These are phyloP conservation scores for Pedicia rivosa DNA, from an alignment of 2,888 invertebrate genomes.

Conservation along the genomic window DNA sequence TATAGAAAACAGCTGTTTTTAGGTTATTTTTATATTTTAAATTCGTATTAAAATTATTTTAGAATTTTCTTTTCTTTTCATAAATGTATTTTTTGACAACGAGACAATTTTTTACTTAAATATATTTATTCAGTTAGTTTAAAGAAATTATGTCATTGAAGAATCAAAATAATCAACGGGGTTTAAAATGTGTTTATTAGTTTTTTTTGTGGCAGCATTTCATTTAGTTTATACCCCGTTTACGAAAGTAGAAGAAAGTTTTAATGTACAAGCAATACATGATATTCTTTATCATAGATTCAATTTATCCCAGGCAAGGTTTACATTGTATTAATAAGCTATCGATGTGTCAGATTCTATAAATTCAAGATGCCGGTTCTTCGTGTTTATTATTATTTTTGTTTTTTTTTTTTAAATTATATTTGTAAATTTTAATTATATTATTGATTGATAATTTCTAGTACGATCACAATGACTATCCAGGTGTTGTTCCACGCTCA, in stretches of 20 bases:
- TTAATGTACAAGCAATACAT: constrained; percentile 96
- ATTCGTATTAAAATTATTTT: background rate
- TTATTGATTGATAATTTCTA: no score
- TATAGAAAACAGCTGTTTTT: background rate
- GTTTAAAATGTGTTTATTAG: constrained; percentile 49
- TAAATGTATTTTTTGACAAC: background rate
- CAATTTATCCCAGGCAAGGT: constrained; percentile 65
- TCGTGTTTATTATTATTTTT: no score
- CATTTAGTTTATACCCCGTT: constrained; percentile 82
- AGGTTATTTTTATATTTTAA: background rate
- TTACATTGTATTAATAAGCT: no score
- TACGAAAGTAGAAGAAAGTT: constrained; percentile 99
- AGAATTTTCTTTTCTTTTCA: background rate
- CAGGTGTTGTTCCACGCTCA: constrained; percentile 93
- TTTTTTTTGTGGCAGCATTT: constrained; percentile 57
- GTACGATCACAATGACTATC: constrained; percentile 97
- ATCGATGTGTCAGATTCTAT: no score
- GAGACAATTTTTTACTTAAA: background rate
- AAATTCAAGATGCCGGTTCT: no score
- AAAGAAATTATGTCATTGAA: background rate
- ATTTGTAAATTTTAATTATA: no score
- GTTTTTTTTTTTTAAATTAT: background rate
- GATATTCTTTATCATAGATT: constrained; percentile 81
- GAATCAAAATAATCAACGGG: no score
- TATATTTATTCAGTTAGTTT: background rate